Base-by-base conservation (phyloP, 1,140 invertebrate species). In the Ylistrum balloti region DNA sequence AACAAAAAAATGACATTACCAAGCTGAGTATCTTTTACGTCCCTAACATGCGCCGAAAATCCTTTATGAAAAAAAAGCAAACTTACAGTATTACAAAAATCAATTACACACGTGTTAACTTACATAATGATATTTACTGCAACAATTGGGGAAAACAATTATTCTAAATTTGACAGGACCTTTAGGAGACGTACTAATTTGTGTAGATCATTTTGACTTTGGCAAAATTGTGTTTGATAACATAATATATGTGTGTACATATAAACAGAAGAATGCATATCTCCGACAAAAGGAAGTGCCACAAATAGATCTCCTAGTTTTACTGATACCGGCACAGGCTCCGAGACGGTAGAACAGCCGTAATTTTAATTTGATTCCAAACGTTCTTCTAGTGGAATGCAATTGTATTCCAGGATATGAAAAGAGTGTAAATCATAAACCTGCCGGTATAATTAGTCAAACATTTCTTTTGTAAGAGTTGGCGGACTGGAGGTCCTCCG, bases 381-480 rank as follows among this genome's bases (percentile, higher is more conserved):
- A 28, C 56, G 56, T 74, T 28, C 56, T 17, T 74, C 56, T 74
- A n/a, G 22, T 11, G 56, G 56, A 74, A 74, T 74, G 56, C 56
- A 74, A 74, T 74, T 74, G 56, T 74, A 74, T 74, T 74, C 56
- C 56, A 2, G 56, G 56, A 74, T 74, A 74, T 74, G 56, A 74
- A 74, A 74, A 74, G 56, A 28, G 56, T 74, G 56, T 74, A 74
- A 74, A 74, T 74, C 56, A 74, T 74, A 74, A 74, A n/a, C 56
- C 56, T n/a, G n/a, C n/a, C 7, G 22, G n/a, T n/a, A 74, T 74
- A 74, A 74, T 74, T 74, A 74, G 56, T 74, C 56, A 74, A 74
- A 74, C 56, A 1, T n/a, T 22, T 0, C 56, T 74, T 74, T 74
- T 74, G 56, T 74, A 9, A 1, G 56, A 74, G 56, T 11, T 74